These are phyloP conservation scores for Morbakka virulenta DNA, from an alignment of 30 jellyfish, hydroid and myxozoan genomes.

Conservation along the genomic window DNA sequence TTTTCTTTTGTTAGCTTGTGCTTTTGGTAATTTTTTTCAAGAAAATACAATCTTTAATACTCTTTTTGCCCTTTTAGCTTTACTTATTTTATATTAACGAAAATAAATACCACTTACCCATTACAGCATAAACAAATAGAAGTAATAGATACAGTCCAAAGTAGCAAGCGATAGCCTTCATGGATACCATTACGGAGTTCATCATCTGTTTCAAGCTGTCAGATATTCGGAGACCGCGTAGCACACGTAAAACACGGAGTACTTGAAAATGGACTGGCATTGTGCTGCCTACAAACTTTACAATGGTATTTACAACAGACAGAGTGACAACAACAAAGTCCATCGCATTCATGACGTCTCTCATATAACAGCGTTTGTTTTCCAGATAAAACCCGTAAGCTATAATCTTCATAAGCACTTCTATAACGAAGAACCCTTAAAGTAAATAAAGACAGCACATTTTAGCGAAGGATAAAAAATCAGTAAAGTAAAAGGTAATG, in stretches of 20 bases:
- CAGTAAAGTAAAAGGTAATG: too few relatives aligned
- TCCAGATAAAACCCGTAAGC: conserved; percentile 75
- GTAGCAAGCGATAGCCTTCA: conserved; percentile 52
- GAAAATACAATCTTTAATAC: too few relatives aligned
- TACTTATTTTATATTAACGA: too few relatives aligned
- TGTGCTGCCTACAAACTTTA: conserved; percentile 19
- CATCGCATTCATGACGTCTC: conserved; percentile 67
- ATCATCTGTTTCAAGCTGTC: conserved; percentile 55
- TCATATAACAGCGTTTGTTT: conserved; percentile 62
- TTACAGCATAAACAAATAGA: conserved; percentile 66
- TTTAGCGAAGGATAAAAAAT: too few relatives aligned
- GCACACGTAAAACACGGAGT: conserved; percentile 72
- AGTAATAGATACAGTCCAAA: conserved; percentile 54
- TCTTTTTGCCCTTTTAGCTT: too few relatives aligned
- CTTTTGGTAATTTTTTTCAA: too few relatives aligned
- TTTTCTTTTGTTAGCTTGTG: too few relatives aligned
- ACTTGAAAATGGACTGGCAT: conserved; percentile 49
- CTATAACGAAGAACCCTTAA: conserved; percentile 67
- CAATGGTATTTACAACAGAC: conserved; percentile 15
- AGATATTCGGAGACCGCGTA: conserved; percentile 62
- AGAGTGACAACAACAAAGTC: conserved; percentile 53
- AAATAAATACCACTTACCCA: conserved; percentile 85
- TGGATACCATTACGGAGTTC: conserved; percentile 61
- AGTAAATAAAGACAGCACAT: too few relatives aligned
- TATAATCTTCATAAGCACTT: conserved; percentile 60